Evolutionary conservation across 1,140 invertebrate species (phyloP), one percentile per base, ranked within the genome.

Genomic region (Drosophila elegans): DNA sequence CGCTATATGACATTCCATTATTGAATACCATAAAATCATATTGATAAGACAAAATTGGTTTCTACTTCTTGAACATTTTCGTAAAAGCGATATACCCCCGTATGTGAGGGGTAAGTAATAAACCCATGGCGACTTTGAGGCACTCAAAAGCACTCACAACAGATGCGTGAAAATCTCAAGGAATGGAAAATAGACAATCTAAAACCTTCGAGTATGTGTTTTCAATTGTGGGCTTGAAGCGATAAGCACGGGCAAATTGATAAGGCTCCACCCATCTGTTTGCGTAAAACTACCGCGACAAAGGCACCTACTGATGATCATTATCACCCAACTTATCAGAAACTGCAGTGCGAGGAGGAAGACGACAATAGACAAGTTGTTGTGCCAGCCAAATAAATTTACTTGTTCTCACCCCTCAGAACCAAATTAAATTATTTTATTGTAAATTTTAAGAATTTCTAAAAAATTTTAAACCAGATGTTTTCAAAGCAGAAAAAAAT

Each of bases 221-320:
- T 45, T 52, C 21, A n/a, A 51, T 46, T 46, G 29, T 9, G 13
- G 16, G 25, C 32, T 46, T 25, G 10, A 62, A 0, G 60, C 64
- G 74, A 72, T 82, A 75, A 78, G 71, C 72, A 68, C 59, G 62
- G 66, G 62, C 36, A 68, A 34, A 51, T 67, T 82, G 80, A 84
- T 84, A 84, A 52, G 51, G 6, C 52, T 44, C 38, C 44, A 21
- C 25, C 27, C 39, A 44, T 55, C 52, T 21, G 45, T 57, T 38
- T 52, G 66, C 66, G 49, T 59, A 48, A 68, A 74, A 74, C 45
- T 69, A 49, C 38, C 64, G 44, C 49, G 45, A 53, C 66, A 61
- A 61, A 51, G 46, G 27, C 46, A 52, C 21, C 21, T 7, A 21
- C 27, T 52, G 34, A 53, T 62, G 64, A 69, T 69, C 51, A 34